These are phyloP conservation scores for Corvus cornix DNA, from an alignment of 2,113 vertebrate genomes.

Conservation along the genomic window DNA sequence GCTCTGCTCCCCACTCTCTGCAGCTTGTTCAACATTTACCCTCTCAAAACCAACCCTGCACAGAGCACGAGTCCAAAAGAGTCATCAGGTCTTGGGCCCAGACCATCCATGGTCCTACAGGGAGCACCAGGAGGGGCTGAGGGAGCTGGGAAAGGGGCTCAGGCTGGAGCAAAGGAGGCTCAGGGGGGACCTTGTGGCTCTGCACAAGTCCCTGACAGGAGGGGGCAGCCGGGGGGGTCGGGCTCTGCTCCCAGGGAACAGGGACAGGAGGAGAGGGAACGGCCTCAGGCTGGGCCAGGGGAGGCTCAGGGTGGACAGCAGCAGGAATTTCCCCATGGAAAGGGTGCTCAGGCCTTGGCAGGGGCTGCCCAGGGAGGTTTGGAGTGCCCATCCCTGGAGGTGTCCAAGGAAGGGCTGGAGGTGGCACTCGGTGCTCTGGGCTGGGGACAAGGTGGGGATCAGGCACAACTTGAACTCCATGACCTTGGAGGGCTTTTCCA, in stretches of 20 bases:
- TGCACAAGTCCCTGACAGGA: neutral
- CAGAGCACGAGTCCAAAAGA: neutral
- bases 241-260: neutral
- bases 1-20: neutral
- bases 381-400: neutral
- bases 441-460: fast-evolving
- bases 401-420: fast-evolving
- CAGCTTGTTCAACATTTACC: neutral
- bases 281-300: neutral
- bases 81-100: neutral
- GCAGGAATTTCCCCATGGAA: neutral
- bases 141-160: neutral
- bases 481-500: neutral
- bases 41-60: neutral
- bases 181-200: neutral
- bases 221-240: neutral
- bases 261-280: too few species aligned
- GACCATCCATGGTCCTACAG: neutral
- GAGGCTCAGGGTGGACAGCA: fast-evolving
- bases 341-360: fast-evolving
- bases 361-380: neutral
- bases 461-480: fast-evolving
- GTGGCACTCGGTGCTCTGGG: neutral
- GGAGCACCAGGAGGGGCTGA: neutral
- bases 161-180: neutral